phyloP scores from a whole-genome alignment of 2,888 invertebrate genomes.

The Dasypogon diadema region DNA sequence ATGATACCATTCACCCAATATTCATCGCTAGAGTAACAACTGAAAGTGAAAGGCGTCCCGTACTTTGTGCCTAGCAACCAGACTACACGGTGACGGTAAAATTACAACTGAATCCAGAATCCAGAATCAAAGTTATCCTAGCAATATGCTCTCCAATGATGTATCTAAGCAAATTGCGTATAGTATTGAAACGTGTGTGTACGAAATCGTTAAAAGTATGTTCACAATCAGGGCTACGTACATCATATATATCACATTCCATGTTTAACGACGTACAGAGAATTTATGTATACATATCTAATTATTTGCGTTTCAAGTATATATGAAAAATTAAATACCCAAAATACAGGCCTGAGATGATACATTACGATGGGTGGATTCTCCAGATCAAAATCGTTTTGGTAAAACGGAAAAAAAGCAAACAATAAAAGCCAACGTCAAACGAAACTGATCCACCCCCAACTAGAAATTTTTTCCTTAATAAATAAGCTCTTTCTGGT shows the following conservation, averaged over 20 bases:
- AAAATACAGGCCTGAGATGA: slow-evolving; percentile 20
- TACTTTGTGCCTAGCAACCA: slow-evolving; percentile 66
- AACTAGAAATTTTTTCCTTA: slow-evolving; percentile 15
- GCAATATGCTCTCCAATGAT: slow-evolving; percentile 62
- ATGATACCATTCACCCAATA: slow-evolving; percentile 59
- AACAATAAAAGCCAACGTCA: slow-evolving; percentile 28
- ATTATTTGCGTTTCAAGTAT: slow-evolving; percentile 7
- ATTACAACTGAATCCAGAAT: slow-evolving; percentile 70
- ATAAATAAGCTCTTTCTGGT: slow-evolving; percentile 11
- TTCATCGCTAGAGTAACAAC: slow-evolving; percentile 56
- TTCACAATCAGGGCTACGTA: not conserved
- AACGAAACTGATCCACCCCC: slow-evolving; percentile 57
- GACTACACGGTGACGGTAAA: slow-evolving; percentile 68
- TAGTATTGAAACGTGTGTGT: not conserved
- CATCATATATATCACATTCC: not conserved
- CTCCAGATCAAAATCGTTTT: slow-evolving; percentile 23
- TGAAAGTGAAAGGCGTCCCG: slow-evolving; percentile 60
- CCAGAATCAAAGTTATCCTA: slow-evolving; percentile 68
- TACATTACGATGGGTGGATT: slow-evolving; percentile 34
- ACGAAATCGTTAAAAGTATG: slow-evolving; percentile 11
- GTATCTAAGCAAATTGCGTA: slow-evolving; percentile 49
- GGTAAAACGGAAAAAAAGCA: slow-evolving; percentile 25
- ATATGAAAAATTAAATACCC: slow-evolving; percentile 9
- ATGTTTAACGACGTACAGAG: not conserved
- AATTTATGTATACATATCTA: slow-evolving; percentile 8